These are phyloP conservation scores for Drosophila watanabei DNA, from an alignment of 1,140 invertebrate species.

Conservation along the genomic window DNA sequence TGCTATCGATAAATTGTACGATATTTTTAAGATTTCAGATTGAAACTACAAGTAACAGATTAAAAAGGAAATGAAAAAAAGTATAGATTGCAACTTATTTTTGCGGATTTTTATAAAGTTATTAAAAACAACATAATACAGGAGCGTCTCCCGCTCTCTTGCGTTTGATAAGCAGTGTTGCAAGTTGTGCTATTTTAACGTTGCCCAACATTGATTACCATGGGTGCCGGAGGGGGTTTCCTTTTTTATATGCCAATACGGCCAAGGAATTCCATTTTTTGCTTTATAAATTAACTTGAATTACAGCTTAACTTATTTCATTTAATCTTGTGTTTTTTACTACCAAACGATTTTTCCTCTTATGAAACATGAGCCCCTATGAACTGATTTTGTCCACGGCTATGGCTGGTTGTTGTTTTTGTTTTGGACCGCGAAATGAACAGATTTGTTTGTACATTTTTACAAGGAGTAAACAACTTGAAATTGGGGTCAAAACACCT, in stretches of 20 bases:
- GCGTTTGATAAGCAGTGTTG: slow-evolving; percentile 47
- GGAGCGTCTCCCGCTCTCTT: slow-evolving; percentile 28
- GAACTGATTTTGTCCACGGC: not conserved
- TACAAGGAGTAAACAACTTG: slow-evolving; percentile 10
- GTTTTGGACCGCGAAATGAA: slow-evolving; percentile 40
- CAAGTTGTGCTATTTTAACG: not conserved
- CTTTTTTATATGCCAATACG: not conserved
- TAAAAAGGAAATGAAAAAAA: too few relatives aligned
- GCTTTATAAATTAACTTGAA: not conserved
- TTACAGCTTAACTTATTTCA: not conserved
- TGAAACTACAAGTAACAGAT: too few relatives aligned
- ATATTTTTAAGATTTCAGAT: too few relatives aligned
- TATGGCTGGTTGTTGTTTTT: slow-evolving; percentile 6
- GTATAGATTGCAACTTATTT: too few relatives aligned
- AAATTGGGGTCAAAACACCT: slow-evolving; percentile 20
- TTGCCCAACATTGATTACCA: slow-evolving; percentile 36
- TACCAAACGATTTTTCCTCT: too few relatives aligned
- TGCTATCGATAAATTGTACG: too few relatives aligned
- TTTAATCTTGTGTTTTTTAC: not conserved
- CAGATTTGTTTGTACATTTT: slow-evolving; percentile 53
- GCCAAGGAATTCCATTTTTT: not conserved
- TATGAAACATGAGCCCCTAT: not conserved
- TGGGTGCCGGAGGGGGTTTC: not conserved
- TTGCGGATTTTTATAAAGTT: too few relatives aligned
- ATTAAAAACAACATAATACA: not conserved